Evolutionary conservation across 2,113 vertebrate genomes (phyloP).

Genomic region (Oryzias celebensis): DNA sequence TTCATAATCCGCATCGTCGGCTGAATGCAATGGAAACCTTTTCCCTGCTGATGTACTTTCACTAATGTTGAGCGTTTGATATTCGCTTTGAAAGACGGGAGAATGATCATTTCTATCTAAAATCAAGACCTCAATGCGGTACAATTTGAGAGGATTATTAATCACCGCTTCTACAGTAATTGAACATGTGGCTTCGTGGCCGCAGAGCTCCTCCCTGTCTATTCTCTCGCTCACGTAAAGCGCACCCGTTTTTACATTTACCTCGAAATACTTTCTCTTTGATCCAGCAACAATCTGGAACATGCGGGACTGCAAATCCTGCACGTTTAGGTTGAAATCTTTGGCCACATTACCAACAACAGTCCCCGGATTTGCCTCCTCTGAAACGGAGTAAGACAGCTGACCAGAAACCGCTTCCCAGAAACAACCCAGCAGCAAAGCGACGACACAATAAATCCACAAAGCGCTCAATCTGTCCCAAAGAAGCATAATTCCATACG

Average conservation of each 20-base stretch:
- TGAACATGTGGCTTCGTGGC: slow-evolving; percentile 29
- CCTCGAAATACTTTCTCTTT: slow-evolving; percentile 59
- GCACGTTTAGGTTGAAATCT: slow-evolving; percentile 56
- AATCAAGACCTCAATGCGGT: slow-evolving; percentile 58
- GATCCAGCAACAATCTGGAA: slow-evolving; percentile 59
- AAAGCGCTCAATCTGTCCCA: background rate
- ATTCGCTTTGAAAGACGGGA: slow-evolving; percentile 22
- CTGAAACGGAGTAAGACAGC: slow-evolving; percentile 58
- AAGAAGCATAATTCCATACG: slow-evolving; percentile 4
- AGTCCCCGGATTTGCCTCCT: slow-evolving; percentile 62
- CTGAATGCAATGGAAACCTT: slow-evolving; percentile 46
- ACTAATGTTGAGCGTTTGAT: slow-evolving; percentile 1
- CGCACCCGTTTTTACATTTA: slow-evolving; percentile 61
- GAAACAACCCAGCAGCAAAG: slow-evolving; percentile 47
- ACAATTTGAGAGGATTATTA: slow-evolving; percentile 60
- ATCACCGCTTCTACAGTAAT: slow-evolving; percentile 58
- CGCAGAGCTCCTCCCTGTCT: slow-evolving; percentile 59
- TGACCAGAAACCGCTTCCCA: slow-evolving; percentile 46
- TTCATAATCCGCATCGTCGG: slow-evolving; percentile 67
- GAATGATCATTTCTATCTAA: slow-evolving; percentile 70
- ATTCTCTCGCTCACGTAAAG: slow-evolving; percentile 55
- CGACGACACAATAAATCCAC: slow-evolving; percentile 23
- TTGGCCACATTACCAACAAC: slow-evolving; percentile 64
- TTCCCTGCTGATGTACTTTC: slow-evolving; percentile 57
- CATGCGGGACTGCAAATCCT: slow-evolving; percentile 53